Conservation (phyloP, 2,113 vertebrate genomes). For the Thalassarche chlororhynchos region DNA sequence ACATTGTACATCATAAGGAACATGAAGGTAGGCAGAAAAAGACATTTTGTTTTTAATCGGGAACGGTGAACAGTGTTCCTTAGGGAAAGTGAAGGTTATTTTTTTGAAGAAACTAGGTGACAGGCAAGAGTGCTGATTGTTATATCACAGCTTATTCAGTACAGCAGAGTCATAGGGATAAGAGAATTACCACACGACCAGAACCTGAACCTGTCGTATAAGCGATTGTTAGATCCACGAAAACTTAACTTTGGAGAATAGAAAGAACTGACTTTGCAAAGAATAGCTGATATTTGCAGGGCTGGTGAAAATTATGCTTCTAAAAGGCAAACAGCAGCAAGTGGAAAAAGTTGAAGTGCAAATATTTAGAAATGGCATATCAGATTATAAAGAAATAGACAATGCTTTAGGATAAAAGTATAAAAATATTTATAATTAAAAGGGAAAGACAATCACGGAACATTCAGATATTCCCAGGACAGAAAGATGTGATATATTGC, state of each 20-base stretch:
- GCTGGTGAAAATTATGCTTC: background rate
- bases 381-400: background rate
- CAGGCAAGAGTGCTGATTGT: background rate
- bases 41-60: constrained; percentile 6
- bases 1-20: background rate
- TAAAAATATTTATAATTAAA: background rate
- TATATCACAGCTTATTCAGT: background rate
- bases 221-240: background rate
- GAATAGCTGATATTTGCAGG: background rate
- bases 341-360: background rate
- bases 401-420: background rate
- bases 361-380: background rate
- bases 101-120: background rate
- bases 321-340: background rate
- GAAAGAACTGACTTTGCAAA: background rate
- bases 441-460: background rate
- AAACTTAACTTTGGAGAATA: background rate
- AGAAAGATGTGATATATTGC: background rate
- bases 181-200: background rate
- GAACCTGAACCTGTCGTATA: background rate
- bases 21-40: background rate
- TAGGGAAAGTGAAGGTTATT: background rate
- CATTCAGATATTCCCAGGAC: background rate
- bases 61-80: background rate
- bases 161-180: background rate